Base-by-base conservation (phyloP, 1,140 invertebrate genomes). In the Cyphomyrmex costatus region DNA sequence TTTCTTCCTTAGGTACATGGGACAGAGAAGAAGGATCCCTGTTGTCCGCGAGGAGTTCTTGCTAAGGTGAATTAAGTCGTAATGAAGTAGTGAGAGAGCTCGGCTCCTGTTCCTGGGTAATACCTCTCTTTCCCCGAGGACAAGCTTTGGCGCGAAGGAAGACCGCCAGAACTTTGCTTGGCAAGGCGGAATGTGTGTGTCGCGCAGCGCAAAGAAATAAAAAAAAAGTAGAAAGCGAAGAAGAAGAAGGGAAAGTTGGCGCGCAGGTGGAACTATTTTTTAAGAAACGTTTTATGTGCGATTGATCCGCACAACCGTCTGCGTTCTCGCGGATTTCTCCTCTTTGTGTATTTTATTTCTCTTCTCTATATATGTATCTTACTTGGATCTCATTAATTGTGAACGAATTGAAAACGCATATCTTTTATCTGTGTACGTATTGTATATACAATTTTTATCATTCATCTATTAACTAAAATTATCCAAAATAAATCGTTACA, bases 61-160 rank as follows among this genome's bases (percentile, higher is more conserved):
- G 85, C 89, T 68, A 85, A 85, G 63, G 76, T 82, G 86, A 92
- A 92, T 92, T 91, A 90, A 92, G 87, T 90, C 87, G 86, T 92
- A 92, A 92, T 88, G 90, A 92, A 92, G 88, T 74, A 83, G 88
- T 66, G 88, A 79, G 78, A 83, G 53, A 87, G 88, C 70, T 78
- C 63, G 76, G 56, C 71, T 88, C 42, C 84, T 56, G 58, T 60
- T 63, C 49, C 51, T 24, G 46, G 12, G 27, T 80, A 61, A 85
- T 78, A 58, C 56, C 73, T 33, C 49, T 61, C 70, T 77, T 88
- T 78, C 65, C 30, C 65, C 27, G 63, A 74, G 85, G 46, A 86
- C 58, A 71, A 53, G 79, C 49, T 53, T 86, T 63, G 16, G 30
- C 12, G 14, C 33, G 33, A 58, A 33, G 33, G 60, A 77, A 53